A percentile compares a stretch with the other conserved stretches of the same genome.
Evolutionary conservation across 2,113 vertebrate species (phyloP).

Genomic region (Hypanus sabinus): DNA sequence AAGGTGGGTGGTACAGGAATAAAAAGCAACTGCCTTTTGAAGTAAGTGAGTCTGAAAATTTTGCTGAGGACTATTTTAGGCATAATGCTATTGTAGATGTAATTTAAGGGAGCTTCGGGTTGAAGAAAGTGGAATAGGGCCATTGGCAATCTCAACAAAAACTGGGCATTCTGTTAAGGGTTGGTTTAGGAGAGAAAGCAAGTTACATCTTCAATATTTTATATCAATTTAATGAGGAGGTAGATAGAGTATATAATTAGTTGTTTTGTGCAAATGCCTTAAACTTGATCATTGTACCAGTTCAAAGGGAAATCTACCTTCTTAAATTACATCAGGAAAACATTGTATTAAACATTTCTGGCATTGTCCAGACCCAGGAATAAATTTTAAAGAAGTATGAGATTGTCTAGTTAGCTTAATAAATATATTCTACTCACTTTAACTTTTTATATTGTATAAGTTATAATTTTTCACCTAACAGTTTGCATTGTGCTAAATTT

Average conservation of each 20-base stretch:
- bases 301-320: not conserved
- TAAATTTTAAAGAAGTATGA: not conserved
- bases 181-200: not conserved
- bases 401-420: not conserved
- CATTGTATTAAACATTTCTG: not conserved
- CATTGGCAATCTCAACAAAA: not conserved
- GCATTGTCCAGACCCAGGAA: not conserved
- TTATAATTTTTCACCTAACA: not conserved
- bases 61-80: too few relatives aligned
- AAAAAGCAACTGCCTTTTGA: too few relatives aligned
- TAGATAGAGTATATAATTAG: not conserved
- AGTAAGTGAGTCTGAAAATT: too few relatives aligned
- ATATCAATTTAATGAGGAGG: not conserved
- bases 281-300: not conserved
- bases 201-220: not conserved
- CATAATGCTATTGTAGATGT: too few relatives aligned
- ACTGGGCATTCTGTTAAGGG: not conserved
- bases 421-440: not conserved
- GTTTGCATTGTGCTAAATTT: not conserved
- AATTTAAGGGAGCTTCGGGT: too few relatives aligned
- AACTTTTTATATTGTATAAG: not conserved
- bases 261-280: not conserved
- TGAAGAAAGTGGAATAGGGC: too few relatives aligned
- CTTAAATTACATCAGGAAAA: not conserved
- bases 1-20: too few relatives aligned